A percentile compares a stretch with the other conserved stretches of the same genome.
Evolutionary conservation across 2,888 invertebrate species (phyloP).

Genomic region (Synergus gifuensis): DNA sequence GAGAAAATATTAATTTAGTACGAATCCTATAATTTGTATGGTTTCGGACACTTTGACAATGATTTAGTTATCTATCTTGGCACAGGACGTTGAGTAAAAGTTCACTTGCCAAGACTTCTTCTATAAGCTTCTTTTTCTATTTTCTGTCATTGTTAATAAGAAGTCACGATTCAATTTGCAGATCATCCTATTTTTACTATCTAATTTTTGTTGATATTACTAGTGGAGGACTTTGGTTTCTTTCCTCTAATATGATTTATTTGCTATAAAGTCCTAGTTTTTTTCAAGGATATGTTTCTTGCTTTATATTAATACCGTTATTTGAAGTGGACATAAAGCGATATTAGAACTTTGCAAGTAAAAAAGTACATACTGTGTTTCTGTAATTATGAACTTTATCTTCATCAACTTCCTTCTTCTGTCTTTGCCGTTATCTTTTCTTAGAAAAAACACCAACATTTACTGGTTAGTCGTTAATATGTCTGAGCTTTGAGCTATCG

Average conservation of each 20-base stretch:
- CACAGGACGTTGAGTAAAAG: constrained; percentile 1
- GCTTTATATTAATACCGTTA: not conserved
- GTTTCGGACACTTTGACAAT: not conserved
- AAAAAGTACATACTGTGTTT: not conserved
- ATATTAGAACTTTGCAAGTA: no score
- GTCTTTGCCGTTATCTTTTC: not conserved
- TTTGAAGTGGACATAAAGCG: not conserved
- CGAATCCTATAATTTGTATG: not conserved
- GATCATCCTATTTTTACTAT: not conserved
- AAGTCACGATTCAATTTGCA: constrained; percentile 25
- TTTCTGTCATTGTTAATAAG: not conserved
- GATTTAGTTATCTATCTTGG: constrained; percentile 19
- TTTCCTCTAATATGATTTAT: no score
- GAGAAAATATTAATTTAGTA: not conserved
- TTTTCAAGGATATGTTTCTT: not conserved
- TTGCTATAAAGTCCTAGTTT: no score
- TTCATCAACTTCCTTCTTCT: not conserved
- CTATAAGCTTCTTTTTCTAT: constrained; percentile 10
- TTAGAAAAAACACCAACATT: not conserved
- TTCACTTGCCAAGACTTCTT: constrained; percentile 25
- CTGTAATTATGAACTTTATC: not conserved
- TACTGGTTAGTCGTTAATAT: not conserved
- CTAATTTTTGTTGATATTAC: not conserved
- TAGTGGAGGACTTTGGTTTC: no score
- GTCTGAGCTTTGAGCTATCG: not conserved